Evolutionary conservation across 1,140 invertebrate species (phyloP).

Genomic region (Phymorhynchus buccinoides): DNA sequence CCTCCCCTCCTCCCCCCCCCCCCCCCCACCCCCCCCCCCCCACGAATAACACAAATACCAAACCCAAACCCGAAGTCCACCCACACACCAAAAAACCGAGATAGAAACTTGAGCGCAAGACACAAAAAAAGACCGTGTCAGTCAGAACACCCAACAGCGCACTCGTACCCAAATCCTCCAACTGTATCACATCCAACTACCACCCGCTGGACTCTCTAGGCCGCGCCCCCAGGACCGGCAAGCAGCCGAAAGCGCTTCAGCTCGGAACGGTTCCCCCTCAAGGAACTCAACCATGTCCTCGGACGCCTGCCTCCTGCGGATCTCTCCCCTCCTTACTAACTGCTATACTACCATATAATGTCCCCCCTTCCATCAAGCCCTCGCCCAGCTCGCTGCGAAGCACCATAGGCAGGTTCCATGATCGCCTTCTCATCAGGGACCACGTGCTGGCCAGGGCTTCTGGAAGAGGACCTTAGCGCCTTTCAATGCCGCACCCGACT

Average conservation of each 20-base stretch:
- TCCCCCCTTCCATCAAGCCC: background rate
- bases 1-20: too few species aligned
- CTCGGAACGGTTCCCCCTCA: slow-evolving; percentile 4
- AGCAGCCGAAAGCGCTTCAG: slow-evolving; percentile 12
- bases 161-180: background rate
- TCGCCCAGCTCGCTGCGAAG: slow-evolving; percentile 58
- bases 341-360: background rate
- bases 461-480: slow-evolving; percentile 43
- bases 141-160: too few species aligned
- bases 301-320: background rate
- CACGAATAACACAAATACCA: too few species aligned
- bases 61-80: too few species aligned
- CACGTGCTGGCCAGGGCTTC: slow-evolving; percentile 40
- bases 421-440: slow-evolving; percentile 53
- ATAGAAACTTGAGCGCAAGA: too few species aligned
- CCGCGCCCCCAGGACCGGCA: slow-evolving; percentile 5
- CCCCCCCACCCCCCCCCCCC: too few species aligned
- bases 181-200: background rate
- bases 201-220: too few species aligned
- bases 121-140: too few species aligned
- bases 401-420: slow-evolving; percentile 64
- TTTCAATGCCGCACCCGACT: slow-evolving; percentile 46
- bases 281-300: background rate
- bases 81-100: too few species aligned
- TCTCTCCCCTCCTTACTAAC: background rate